phyloP scores from a whole-genome alignment of 2,888 invertebrate species.

The Apodemia duryi region DNA sequence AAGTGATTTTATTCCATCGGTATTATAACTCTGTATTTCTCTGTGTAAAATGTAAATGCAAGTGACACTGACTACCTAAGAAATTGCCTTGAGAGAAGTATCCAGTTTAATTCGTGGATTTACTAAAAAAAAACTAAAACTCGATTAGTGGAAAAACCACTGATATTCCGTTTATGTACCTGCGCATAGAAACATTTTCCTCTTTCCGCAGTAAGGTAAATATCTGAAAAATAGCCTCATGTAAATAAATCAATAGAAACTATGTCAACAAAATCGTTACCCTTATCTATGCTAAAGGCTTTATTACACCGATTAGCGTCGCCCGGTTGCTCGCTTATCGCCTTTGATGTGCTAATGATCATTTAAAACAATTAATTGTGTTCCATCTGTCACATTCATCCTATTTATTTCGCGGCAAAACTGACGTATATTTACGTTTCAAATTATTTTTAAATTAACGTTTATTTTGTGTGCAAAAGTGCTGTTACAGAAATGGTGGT shows the following conservation, averaged over 20 bases:
- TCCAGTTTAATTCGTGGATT: too few relatives aligned
- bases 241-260: slow-evolving; percentile 5
- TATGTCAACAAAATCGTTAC: slow-evolving; percentile 17
- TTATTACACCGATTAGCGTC: slow-evolving; percentile 32
- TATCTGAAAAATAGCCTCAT: background rate
- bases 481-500: too few relatives aligned
- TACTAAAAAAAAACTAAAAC: too few relatives aligned
- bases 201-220: background rate
- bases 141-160: too few relatives aligned
- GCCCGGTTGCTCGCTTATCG: slow-evolving; percentile 34
- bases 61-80: too few relatives aligned
- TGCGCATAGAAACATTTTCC: background rate
- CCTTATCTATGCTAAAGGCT: slow-evolving; percentile 26
- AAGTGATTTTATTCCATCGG: too few relatives aligned
- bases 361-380: slow-evolving; percentile 36
- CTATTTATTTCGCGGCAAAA: slow-evolving; percentile 29
- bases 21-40: too few relatives aligned
- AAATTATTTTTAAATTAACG: background rate
- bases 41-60: too few relatives aligned
- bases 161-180: too few relatives aligned
- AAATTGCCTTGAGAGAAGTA: too few relatives aligned
- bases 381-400: slow-evolving; percentile 29
- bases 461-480: too few relatives aligned
- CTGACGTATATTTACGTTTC: slow-evolving; percentile 21
- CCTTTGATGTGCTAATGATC: slow-evolving; percentile 39